Evolutionary conservation across 2,113 vertebrate species (phyloP), one percentile per base, ranked within the genome.

Genomic region (Argyrosomus japonicus): DNA sequence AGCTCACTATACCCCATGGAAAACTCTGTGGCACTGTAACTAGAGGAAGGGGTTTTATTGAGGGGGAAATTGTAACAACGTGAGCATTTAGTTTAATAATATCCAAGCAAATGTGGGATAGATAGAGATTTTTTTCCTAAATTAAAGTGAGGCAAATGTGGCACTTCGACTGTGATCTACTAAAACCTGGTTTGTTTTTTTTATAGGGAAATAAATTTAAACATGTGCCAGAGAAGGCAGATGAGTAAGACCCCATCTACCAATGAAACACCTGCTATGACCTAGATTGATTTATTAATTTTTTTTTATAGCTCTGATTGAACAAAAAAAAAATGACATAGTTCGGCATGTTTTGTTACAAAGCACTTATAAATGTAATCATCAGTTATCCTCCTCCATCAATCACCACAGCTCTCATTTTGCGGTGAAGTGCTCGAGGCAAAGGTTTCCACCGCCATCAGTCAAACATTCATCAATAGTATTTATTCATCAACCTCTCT

Each of bases 21-120:
- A 80, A 84, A 87, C 70, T 72, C 9, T 32, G 67, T 74, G 63
- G 50, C 17, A 14, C 58, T 70, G 1, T n/a, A 53, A 67, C 77
- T 19, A 12, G 3, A 85, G 60, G 54, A 50, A 40, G 27, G 50
- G 18, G 8, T 71, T 79, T 90, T 83, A 81, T 51, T 23, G 25
- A 32, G 25, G 14, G 61, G 72, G 68, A 64, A 78, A 83, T 1
- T 63, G 29, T 71, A 78, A 77, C 67, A 76, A 79, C 18, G 27
- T 25, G 18, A 43, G 58, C 70, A 71, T 69, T 64, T 17, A 75
- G 45, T 47, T 82, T 40, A 40, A 40, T 40, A 62, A 10, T 27
- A 36, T 27, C 10, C 7, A 68, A 62, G 17, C 67, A 43, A 75
- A 79, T 75, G 69, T 75, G n/a, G 64, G 53, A 57, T 74, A 11